Base-by-base conservation (phyloP, 2,797 vertebrate genomes). In the Platyrinchus mystaceus region DNA sequence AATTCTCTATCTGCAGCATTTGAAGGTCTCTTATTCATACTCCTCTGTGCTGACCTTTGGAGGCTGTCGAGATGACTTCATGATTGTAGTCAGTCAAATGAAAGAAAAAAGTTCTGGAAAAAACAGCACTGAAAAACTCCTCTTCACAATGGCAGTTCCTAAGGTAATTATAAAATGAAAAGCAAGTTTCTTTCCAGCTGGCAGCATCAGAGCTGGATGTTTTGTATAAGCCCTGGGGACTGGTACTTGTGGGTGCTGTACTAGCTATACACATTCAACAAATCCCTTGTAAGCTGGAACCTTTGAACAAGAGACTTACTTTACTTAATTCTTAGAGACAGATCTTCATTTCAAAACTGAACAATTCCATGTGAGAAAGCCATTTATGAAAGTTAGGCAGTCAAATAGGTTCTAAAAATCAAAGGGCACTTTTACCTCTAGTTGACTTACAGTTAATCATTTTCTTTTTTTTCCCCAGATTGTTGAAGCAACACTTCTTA, bases 41-140 rank as follows among this genome's bases (percentile, higher is more conserved):
- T 98, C 98, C 92, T 98, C 98, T 44, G 98, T 99, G 95, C 98
- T 98, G 87, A 99, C 99, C 34, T 99, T 99, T 66, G 99, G 99
- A 71, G 99, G 99, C 68, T 99, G 97, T 96, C 98, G 98, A 63
- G 98, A 99, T 30, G 99, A 99, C 92, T 99, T 99, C 97, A 98
- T 99, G 99, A 97, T 99, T 96, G 99, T 99, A 63, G 98, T 98
- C 59, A 98, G 98, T 97, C 98, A 98, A 96, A 97, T 66, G 95
- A 98, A 98, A 96, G 99, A 99, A 89, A 98, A 98, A 16, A 98
- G 95, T 82, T 98, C 97, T 78, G 98, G 98, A 58, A 99, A 98
- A 98, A 98, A 97, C 91, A 98, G 97, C 36, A 97, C 98, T 94
- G 98, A 99, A 97, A 99, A 99, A 97, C 84, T 99, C 82, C 96